Base-by-base conservation (phyloP, 2,797 vertebrate species). In the Rachycentron canadum region DNA sequence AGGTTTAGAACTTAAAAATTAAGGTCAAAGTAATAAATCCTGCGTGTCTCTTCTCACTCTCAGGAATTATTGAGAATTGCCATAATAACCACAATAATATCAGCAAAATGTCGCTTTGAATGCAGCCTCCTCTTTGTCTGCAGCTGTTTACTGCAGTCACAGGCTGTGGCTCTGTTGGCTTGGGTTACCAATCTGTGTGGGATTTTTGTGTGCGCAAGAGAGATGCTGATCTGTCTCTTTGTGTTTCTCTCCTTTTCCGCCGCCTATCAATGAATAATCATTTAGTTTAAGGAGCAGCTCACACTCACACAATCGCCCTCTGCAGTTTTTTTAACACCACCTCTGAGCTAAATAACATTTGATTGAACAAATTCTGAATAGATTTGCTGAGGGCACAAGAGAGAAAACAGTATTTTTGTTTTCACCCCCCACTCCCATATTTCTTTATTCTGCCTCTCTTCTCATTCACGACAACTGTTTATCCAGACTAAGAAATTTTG, bases 171-270 rank as follows among this genome's bases (percentile, higher is more conserved):
- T 70, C 50, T 81, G 55, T 28, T 58, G 66, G 62, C 73, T 61
- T 53, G 28, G 32, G 1, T 53, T 38, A 61, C 47, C 30, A 40
- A 45, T 69, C 56, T 65, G 21, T 38, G 73, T 68, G 62, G 61
- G 56, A 32, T 52, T 56, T 25, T 4, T 53, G 11, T 79, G 50
- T 55, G 40, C 43, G 26, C 53, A 40, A 57, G 32, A 58, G 60
- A 74, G 58, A 67, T 2, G 58, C 62, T 69, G 69, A 77, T 87
- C 73, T 65, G 66, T 79, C 64, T 58, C 49, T 34, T 28, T 71
- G 56, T 60, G 55, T 69, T 69, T 64, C 40, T 32, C 10, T 47
- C 47, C 26, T 7, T 73, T 60, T 57, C 62, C 60, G 41, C 28
- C 19, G 23, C 34, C 59, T 2, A 63, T 21, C 34, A 73, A 70